Percentiles rank a stretch among this genome's conserved stretches.
These are phyloP conservation scores for Poecilobothrus nobilitatus DNA, from an alignment of 2,888 invertebrate genomes.

Conservation along the genomic window DNA sequence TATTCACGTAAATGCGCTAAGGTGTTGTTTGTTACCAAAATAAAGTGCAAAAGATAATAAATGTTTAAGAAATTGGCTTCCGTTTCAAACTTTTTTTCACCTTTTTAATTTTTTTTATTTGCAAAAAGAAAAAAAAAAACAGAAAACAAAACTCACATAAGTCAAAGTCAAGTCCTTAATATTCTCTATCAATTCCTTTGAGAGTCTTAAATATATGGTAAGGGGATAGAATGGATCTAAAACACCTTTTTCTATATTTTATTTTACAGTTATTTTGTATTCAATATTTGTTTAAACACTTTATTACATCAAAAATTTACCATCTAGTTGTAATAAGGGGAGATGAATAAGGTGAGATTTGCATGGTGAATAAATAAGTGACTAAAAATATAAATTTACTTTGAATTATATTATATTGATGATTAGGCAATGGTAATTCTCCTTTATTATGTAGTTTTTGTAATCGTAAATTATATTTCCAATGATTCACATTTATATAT, in stretches of 20 bases:
- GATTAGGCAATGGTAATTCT: too few species aligned
- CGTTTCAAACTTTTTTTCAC: not conserved
- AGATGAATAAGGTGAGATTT: too few species aligned
- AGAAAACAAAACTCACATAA: not conserved
- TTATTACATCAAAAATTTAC: not conserved
- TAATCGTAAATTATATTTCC: too few species aligned
- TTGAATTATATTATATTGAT: too few species aligned
- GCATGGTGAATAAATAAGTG: too few species aligned
- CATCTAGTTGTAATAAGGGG: too few species aligned
- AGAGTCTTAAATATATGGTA: not conserved
- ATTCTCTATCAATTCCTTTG: not conserved
- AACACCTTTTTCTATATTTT: not conserved
- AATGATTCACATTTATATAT: too few species aligned
- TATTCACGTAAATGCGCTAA: constrained; percentile 1
- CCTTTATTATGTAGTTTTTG: too few species aligned
- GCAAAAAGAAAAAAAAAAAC: too few species aligned
- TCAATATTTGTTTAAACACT: constrained; percentile 6
- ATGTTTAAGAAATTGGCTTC: constrained; percentile 4
- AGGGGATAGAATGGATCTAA: not conserved
- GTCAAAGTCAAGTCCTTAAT: not conserved
- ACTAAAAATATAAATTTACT: too few species aligned
- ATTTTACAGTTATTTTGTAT: not conserved
- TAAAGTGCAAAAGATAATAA: constrained; percentile 1
- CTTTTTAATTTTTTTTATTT: not conserved
- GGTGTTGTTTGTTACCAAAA: not conserved